Base-by-base conservation (phyloP, 2,113 vertebrate species). In the Tragelaphus buxtoni region DNA sequence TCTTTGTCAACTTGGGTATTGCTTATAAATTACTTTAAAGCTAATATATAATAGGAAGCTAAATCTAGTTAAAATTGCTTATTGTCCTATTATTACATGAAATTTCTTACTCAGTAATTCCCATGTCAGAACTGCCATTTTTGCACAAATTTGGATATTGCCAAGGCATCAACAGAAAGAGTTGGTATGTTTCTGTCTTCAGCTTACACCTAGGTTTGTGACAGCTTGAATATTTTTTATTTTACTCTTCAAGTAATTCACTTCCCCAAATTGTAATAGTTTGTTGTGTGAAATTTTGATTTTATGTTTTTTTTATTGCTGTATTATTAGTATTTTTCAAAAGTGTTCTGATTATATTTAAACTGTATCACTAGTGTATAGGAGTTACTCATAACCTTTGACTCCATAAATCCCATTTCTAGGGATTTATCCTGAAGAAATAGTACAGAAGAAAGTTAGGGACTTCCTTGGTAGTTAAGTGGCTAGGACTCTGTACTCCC, bases 21-120 rank as follows among this genome's bases (percentile, higher is more conserved):
- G 47, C 30, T 88, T 83, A n/a, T 89, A 95, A 95, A 56, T 86
- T 88, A 90, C 53, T 90, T 93, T 72, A 96, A 82, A 88, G 72
- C 51, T 95, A 88, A 76, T 58, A 20, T 89, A 2, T 80, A 69
- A 47, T 91, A 56, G 56, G 76, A 87, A 53, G 35, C 9, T 82
- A 63, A 87, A 39, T 79, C 51, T 96, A 72, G 30, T 30, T 82
- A 60, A 80, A 94, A 88, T 92, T 88, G 18, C 65, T 91, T 89
- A 39, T 80, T 61, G 9, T 88, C 13, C 30, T 69, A 9, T 88
- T 90, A 81, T 60, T 84, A 39, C n/a, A 55, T 91, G 58, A 91
- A 90, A 80, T 90, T 55, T 35, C 20, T 92, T 94, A 35, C 35
- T 35, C 35, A 47, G 88, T 45, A 83, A 96, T 96, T 81, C 88